A percentile compares a stretch with the other conserved stretches of the same genome.
phyloP scores from a whole-genome alignment of 37 sponge, comb jelly and placozoan genomes.

The Eunapius fragilis region DNA sequence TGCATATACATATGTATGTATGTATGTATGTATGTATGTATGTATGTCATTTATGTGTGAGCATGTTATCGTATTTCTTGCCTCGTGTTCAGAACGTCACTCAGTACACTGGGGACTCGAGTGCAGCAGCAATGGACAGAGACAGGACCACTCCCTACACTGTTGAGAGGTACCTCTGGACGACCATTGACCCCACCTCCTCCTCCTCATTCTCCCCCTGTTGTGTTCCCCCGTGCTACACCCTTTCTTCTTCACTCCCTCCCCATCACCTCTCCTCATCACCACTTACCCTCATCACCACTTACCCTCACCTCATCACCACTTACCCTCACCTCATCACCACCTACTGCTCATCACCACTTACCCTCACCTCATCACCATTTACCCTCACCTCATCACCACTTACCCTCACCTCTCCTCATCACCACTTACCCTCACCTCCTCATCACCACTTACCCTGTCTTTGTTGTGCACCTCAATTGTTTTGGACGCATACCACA shows the following conservation, averaged over 20 bases:
- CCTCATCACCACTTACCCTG: neutral
- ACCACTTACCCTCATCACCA: neutral
- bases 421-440: neutral
- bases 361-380: neutral
- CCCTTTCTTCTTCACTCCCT: neutral
- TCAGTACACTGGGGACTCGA: conserved; percentile 34
- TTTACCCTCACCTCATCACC: neutral
- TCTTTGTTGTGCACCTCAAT: neutral
- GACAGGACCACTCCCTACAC: conserved; percentile 32
- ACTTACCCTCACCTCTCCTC: neutral
- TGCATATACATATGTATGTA: too few relatives aligned
- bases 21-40: too few relatives aligned
- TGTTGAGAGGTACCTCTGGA: neutral
- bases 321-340: neutral
- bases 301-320: neutral
- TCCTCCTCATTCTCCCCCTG: neutral
- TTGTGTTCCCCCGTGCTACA: neutral
- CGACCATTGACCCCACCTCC: neutral
- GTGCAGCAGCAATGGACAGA: conserved; percentile 40
- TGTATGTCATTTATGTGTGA: too few relatives aligned
- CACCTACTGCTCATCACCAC: neutral
- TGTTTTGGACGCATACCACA: neutral
- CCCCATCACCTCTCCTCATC: neutral
- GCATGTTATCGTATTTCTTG: too few relatives aligned
- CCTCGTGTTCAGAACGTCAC: conserved; percentile 46